Evolutionary conservation across 1,140 invertebrate genomes (phyloP), one percentile per base, ranked within the genome.

Genomic region (Camponotus pennsylvanicus): DNA sequence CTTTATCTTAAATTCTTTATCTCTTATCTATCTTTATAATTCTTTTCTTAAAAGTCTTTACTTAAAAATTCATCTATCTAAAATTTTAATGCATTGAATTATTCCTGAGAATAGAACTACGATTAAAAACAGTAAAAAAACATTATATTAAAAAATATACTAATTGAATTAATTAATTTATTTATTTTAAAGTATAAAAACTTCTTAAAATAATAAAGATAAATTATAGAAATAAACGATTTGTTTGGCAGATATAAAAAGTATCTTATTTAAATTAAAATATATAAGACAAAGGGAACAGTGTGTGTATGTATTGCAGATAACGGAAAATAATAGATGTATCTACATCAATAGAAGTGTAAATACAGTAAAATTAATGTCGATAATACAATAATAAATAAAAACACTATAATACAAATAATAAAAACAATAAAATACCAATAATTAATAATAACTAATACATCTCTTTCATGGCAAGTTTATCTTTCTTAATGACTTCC

Each of bases 251-350:
- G 13, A 52, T 18, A 18, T 52, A 52, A 32, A 11, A 55, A 40
- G 18, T 57, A 57, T 57, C 21, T 71, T 57, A 75, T 13, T 9
- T 37, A 55, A 57, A 59, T 40, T 73, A 73, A 71, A 75, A 76
- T 57, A 37, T 37, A 13, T 37, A 13, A 76, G 6, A 18, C 11
- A 13, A 7, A 67, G 15, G 7, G 9, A 57, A 52, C 4, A 6
- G 15, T 49, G 13, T 15, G 13, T 52, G 13, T 52, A 8, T 18
- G 3, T 52, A 8, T 18, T 49, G 0, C 0, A 49, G 3, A 49
- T 49, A 15, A 27, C 27, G 27, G 27, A 27, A 27, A 27, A 27
- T 27, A 27, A 27, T 27, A 27, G 27, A 27, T 27, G 27, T 27
- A 27, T 40, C 0, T 15, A 4, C 27, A 27, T 27, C 27, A 27